Percentiles rank a stretch among this genome's conserved stretches.
Evolutionary conservation across 2,113 vertebrate species (phyloP).

Genomic region (Strix uralensis): DNA sequence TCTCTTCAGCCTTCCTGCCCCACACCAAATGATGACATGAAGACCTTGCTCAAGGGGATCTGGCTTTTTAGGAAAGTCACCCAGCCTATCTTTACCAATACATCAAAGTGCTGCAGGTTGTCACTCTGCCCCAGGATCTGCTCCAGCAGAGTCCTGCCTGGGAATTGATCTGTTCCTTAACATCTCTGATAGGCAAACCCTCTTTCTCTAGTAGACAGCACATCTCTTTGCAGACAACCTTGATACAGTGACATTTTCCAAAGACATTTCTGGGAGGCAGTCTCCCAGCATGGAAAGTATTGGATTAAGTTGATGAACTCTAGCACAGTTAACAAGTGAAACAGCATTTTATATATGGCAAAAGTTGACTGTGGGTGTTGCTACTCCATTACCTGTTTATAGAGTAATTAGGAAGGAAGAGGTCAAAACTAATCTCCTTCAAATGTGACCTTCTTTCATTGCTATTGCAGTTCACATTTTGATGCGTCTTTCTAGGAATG

Average conservation of each 20-base stretch:
- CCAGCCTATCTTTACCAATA: background rate
- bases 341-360: background rate
- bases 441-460: background rate
- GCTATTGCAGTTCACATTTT: background rate
- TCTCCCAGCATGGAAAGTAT: background rate
- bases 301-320: background rate
- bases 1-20: background rate
- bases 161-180: background rate
- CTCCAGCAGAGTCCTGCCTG: background rate
- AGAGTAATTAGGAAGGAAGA: background rate
- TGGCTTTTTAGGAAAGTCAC: background rate
- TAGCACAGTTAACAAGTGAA: background rate
- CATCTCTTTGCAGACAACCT: background rate
- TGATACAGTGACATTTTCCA: background rate
- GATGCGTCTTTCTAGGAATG: background rate
- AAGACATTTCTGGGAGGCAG: background rate
- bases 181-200: background rate
- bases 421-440: background rate
- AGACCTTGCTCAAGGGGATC: background rate
- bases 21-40: background rate
- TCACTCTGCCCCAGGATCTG: background rate
- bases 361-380: background rate
- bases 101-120: rapidly evolving
- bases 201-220: background rate
- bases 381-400: background rate